phyloP scores from a whole-genome alignment of 2,113 vertebrate genomes.

The Setophaga kirtlandii region DNA sequence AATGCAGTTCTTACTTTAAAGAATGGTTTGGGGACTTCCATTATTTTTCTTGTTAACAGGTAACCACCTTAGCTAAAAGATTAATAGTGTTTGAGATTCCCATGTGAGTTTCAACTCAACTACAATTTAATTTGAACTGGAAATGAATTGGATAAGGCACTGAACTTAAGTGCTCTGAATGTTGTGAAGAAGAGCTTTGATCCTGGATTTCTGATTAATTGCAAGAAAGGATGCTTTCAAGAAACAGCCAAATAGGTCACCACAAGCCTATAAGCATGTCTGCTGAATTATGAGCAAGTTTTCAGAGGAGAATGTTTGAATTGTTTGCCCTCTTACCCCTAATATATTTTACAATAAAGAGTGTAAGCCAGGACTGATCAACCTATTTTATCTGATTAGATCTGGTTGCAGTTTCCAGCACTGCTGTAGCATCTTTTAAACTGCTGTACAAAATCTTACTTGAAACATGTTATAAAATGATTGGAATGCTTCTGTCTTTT shows the following conservation, averaged over 20 bases:
- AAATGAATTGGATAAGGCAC: background rate
- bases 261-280: background rate
- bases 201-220: constrained; percentile 7
- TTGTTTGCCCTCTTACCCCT: background rate
- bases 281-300: background rate
- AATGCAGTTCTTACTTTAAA: background rate
- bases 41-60: background rate
- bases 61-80: constrained; percentile 15
- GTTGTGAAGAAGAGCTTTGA: background rate
- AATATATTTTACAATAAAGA: background rate
- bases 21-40: background rate
- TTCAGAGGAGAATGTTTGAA: background rate
- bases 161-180: background rate
- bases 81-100: constrained; percentile 8
- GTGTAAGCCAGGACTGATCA: background rate
- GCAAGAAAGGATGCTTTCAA: background rate
- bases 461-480: background rate
- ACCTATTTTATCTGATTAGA: background rate
- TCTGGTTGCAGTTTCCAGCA: background rate
- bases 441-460: background rate
- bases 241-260: background rate
- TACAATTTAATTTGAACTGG: constrained; percentile 20
- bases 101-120: background rate
- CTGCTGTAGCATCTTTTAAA: background rate
- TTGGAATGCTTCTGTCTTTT: background rate